A percentile compares a stretch with the other conserved stretches of the same genome.
Evolutionary conservation across 2,113 vertebrate species (phyloP).

Genomic region (Ibidorhyncha struthersii): DNA sequence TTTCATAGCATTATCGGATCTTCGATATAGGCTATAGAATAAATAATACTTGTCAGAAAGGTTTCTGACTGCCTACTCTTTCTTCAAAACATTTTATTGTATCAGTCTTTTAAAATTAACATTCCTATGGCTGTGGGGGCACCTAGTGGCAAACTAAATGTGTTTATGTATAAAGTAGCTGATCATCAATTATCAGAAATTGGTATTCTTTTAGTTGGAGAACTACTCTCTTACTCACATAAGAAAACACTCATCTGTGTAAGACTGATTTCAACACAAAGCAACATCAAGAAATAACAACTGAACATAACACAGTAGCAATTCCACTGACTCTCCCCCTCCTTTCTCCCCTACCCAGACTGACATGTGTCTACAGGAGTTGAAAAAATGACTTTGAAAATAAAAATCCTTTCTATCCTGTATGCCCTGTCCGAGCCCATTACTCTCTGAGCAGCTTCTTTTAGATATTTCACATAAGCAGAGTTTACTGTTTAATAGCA

Average conservation of each 20-base stretch:
- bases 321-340: neutral
- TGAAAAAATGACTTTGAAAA: neutral
- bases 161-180: neutral
- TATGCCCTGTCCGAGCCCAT: neutral
- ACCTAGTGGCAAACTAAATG: conserved; percentile 61
- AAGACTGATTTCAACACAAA: neutral
- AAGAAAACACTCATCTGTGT: neutral
- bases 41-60: conserved; percentile 3
- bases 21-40: neutral
- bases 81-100: neutral
- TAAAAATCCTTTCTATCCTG: neutral
- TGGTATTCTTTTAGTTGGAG: neutral
- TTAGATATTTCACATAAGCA: neutral
- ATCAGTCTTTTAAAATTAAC: neutral
- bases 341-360: neutral
- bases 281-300: neutral
- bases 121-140: conserved; percentile 43
- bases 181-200: neutral
- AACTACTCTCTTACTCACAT: neutral
- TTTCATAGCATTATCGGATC: neutral
- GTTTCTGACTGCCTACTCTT: neutral
- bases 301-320: neutral
- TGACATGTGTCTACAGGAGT: neutral
- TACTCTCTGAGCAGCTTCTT: neutral
- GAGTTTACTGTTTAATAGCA: neutral